Evolutionary conservation across 2,113 vertebrate genomes (phyloP), one percentile per base, ranked within the genome.

Genomic region (Pipra filicauda): DNA sequence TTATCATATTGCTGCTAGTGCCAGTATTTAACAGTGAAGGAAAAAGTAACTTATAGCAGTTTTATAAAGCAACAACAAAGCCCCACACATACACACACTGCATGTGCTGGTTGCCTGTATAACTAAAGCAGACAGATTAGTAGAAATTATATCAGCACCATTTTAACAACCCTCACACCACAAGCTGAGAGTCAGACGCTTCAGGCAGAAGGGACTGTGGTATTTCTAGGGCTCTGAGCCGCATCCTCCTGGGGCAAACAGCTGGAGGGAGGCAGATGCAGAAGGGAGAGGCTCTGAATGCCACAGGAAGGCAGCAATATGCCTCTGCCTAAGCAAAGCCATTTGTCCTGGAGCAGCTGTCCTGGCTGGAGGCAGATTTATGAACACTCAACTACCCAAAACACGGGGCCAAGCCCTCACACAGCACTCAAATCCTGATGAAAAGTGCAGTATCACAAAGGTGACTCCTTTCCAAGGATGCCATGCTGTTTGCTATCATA

Each of bases 101-200:
- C 30, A 49, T 4, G 8, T 0, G 0, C 30, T 2, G 2, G 0
- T 4, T 57, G 35, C 9, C n/a, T 37, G 12, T 18, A 2, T 4
- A 75, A 59, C 12, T 28, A 24, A 65, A 76, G 15, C 41, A 51
- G 46, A 17, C 9, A 46, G 26, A 41, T 23, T 2, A 62, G 9
- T 31, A 72, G 61, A 76, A 82, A 61, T 70, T 11, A 0, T 4
- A 67, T n/a, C 6, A 69, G 41, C 22, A 39, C 12, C 0, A 0
- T n/a, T 81, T 35, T 35, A 72, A 58, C 15, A 64, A 72, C 18
- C 22, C 62, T 7, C 31, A 81, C 7, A 10, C 9, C 0, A 0
- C 58, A 48, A 86, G 33, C 23, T 57, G 65, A 54, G 31, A 51
- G 28, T 4, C 3, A 4, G 48, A 55, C 0, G 0, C 69, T 41